Percentiles rank a stretch among this genome's conserved stretches.
phyloP scores from a whole-genome alignment of 2,113 vertebrate species.

The Tychaedon coryphoeus region DNA sequence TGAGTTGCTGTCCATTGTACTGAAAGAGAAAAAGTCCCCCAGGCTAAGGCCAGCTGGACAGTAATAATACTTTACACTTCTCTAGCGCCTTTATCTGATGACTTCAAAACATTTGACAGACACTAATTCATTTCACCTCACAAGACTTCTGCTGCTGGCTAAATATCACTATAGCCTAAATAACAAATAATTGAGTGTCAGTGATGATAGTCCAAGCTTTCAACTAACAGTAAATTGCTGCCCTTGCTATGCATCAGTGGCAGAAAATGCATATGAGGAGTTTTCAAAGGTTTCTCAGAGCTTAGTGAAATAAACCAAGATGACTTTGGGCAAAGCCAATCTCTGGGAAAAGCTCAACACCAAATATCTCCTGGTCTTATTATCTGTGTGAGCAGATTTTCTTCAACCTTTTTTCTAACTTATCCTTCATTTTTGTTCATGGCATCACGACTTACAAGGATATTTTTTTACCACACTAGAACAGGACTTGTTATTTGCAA shows the following conservation, averaged over 20 bases:
- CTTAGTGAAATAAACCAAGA: neutral
- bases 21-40: neutral
- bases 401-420: neutral
- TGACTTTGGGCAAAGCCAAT: neutral
- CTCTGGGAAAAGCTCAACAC: neutral
- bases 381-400: neutral
- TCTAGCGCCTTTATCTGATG: neutral
- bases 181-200: neutral
- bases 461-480: neutral
- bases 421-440: neutral
- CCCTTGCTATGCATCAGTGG: neutral
- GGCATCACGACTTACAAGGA: neutral
- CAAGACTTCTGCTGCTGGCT: neutral
- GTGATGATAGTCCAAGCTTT: neutral
- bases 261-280: neutral
- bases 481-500: neutral
- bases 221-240: neutral
- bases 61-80: neutral
- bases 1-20: neutral
- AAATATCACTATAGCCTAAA: neutral
- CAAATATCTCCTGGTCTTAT: neutral
- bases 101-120: neutral
- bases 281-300: neutral
- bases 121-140: neutral
- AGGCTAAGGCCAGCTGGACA: neutral